Evolutionary conservation across 2,113 vertebrate genomes (phyloP).

Genomic region (Orthochromis indermauri): DNA sequence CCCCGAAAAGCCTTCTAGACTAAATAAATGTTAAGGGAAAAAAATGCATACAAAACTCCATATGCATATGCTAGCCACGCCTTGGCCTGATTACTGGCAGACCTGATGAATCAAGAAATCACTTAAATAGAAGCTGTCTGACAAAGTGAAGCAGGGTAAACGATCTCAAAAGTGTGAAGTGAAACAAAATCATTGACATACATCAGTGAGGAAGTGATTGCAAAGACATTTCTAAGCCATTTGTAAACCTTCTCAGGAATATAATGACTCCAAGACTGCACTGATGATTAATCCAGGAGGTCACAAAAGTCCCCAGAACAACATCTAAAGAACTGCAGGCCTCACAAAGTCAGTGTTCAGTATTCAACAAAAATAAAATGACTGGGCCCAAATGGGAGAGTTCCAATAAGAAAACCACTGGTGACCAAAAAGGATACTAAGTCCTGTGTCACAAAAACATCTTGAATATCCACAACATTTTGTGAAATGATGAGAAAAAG

Average conservation of each 20-base stretch:
- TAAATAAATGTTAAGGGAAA: accelerated
- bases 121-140: background rate
- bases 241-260: background rate
- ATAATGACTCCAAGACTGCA: background rate
- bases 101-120: background rate
- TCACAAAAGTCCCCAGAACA: background rate
- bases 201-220: background rate
- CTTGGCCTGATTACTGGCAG: background rate
- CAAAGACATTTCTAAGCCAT: background rate
- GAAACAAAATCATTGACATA: background rate
- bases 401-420: background rate
- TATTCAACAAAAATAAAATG: background rate
- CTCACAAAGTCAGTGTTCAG: background rate
- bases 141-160: background rate
- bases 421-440: background rate
- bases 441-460: background rate
- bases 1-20: background rate
- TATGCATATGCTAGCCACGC: background rate
- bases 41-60: background rate
- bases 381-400: background rate
- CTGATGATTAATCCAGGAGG: background rate
- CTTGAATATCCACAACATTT: background rate
- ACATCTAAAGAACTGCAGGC: background rate
- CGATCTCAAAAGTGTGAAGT: background rate
- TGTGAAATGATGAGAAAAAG: background rate